These are phyloP conservation scores for Hofmannophila pseudospretella DNA, from an alignment of 2,888 invertebrate genomes.

Conservation along the genomic window DNA sequence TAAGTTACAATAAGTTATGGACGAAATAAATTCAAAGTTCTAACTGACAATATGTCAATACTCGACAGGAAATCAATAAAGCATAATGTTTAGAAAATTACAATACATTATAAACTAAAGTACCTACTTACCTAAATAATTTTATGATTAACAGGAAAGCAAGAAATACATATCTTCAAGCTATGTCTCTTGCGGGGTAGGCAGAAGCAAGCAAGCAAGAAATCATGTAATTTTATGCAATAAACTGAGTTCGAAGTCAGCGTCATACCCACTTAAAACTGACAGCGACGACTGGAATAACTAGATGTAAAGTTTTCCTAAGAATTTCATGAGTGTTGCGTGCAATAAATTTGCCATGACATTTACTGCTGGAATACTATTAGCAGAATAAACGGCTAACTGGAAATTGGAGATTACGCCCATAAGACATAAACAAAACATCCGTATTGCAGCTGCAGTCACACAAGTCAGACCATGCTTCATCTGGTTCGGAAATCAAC, in stretches of 20 bases:
- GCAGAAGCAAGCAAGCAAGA: neutral
- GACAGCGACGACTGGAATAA: too few species aligned
- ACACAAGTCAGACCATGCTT: neutral
- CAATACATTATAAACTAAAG: too few species aligned
- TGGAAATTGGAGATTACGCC: neutral
- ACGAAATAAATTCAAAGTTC: constrained; percentile 27
- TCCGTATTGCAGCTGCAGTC: neutral
- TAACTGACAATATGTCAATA: constrained; percentile 24
- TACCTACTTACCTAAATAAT: too few species aligned
- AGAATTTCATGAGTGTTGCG: neutral
- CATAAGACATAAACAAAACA: neutral
- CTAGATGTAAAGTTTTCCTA: too few species aligned
- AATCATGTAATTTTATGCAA: too few species aligned
- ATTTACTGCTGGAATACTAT: constrained; percentile 2
- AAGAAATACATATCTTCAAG: too few species aligned
- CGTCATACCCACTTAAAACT: too few species aligned
- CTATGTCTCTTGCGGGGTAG: constrained; percentile 4
- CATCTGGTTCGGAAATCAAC: neutral
- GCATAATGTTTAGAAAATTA: too few species aligned
- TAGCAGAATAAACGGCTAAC: neutral
- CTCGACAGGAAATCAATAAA: too few species aligned
- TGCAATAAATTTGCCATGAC: neutral
- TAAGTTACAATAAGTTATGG: constrained; percentile 27
- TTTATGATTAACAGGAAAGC: too few species aligned
- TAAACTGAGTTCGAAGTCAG: too few species aligned